Percentiles rank a stretch among this genome's conserved stretches.
Evolutionary conservation across 2,888 invertebrate genomes (phyloP).

Genomic region (Drosophila rellima): DNA sequence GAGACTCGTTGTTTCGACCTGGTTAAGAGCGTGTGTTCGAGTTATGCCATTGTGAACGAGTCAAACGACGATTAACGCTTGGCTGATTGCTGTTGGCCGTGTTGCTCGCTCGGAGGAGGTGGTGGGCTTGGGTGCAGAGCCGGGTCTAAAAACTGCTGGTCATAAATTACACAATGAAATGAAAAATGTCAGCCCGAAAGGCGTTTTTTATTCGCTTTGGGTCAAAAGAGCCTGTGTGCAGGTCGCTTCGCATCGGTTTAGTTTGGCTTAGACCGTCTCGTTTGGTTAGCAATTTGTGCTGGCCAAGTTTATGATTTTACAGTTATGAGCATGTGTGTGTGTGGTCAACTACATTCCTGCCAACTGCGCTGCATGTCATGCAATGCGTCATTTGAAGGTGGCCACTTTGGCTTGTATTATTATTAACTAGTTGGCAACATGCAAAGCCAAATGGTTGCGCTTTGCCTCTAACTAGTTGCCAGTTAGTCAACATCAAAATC

Average conservation of each 20-base stretch:
- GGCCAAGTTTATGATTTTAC: slow-evolving; percentile 38
- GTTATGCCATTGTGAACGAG: slow-evolving; percentile 72
- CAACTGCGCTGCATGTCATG: slow-evolving; percentile 57
- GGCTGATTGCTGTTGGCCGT: slow-evolving; percentile 65
- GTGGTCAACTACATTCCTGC: slow-evolving; percentile 44
- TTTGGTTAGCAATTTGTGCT: slow-evolving; percentile 19
- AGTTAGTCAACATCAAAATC: slow-evolving; percentile 34
- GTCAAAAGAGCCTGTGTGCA: slow-evolving; percentile 25
- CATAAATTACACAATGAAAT: slow-evolving; percentile 76
- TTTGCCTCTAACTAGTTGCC: slow-evolving; percentile 46
- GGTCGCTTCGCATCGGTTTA: slow-evolving; percentile 28
- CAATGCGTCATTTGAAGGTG: slow-evolving; percentile 69
- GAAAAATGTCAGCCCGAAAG: slow-evolving; percentile 63
- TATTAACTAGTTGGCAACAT: slow-evolving; percentile 81
- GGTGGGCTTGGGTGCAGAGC: not conserved
- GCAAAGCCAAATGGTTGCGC: slow-evolving; percentile 63
- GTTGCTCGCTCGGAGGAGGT: not conserved
- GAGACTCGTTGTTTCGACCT: slow-evolving; percentile 22
- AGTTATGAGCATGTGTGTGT: slow-evolving; percentile 28
- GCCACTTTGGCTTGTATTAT: slow-evolving; percentile 48
- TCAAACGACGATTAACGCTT: slow-evolving; percentile 83
- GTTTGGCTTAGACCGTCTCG: slow-evolving; percentile 13
- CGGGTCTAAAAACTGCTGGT: slow-evolving; percentile 73
- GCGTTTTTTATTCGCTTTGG: slow-evolving; percentile 15
- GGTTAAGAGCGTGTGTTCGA: slow-evolving; percentile 37